Evolutionary conservation across 1,140 invertebrate species (phyloP).

Genomic region (Choristoneura fumiferana): DNA sequence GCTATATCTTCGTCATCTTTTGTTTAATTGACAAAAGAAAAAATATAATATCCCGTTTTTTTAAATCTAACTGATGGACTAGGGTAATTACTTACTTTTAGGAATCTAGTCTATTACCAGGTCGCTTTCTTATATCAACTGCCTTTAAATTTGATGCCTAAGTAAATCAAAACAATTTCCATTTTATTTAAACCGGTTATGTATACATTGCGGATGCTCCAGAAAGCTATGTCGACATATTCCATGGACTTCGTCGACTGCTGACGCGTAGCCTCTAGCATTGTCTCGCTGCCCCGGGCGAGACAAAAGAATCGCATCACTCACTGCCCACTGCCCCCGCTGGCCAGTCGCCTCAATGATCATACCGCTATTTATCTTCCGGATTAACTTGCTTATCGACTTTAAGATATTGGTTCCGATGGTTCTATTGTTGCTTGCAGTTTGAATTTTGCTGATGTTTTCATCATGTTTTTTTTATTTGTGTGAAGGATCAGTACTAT

Average conservation of each 20-base stretch:
- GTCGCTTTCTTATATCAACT: no score
- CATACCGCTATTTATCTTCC: constrained; percentile 62
- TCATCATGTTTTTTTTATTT: not conserved
- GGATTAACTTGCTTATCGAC: constrained; percentile 69
- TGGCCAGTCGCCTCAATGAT: constrained; percentile 50
- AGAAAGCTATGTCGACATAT: not conserved
- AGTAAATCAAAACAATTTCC: no score
- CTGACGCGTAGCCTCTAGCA: constrained; percentile 60
- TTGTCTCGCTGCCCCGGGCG: constrained; percentile 54
- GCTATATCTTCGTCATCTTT: no score
- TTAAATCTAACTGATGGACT: no score
- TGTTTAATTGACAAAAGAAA: no score
- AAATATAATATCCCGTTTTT: no score
- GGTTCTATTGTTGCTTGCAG: not conserved
- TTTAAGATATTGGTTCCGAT: constrained; percentile 16
- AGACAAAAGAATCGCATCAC: constrained; percentile 73
- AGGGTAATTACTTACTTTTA: no score
- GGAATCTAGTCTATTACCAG: no score
- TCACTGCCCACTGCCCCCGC: constrained; percentile 44
- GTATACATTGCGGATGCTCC: no score
- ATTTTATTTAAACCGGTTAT: no score
- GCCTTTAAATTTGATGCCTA: no score
- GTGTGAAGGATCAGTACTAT: no score
- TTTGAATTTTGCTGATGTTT: not conserved
- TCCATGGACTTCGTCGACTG: constrained; percentile 44